Evolutionary conservation across 2,113 vertebrate species (phyloP).

Genomic region (Arenaria interpres): DNA sequence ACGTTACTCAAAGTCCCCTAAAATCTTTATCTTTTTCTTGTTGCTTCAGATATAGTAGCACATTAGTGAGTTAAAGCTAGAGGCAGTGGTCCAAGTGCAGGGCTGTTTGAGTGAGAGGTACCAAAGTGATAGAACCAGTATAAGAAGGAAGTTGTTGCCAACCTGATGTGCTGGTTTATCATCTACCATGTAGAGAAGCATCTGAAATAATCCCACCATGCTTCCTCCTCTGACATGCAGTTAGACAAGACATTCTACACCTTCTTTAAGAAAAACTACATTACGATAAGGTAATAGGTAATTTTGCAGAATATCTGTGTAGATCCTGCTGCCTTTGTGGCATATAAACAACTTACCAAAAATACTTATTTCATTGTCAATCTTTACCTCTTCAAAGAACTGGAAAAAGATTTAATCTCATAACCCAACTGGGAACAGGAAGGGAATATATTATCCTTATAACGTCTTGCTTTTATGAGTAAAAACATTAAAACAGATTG

Average conservation of each 20-base stretch:
- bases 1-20: neutral
- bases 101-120: neutral
- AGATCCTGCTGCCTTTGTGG: neutral
- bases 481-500: neutral
- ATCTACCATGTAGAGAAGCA: neutral
- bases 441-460: neutral
- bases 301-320: neutral
- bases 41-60: neutral
- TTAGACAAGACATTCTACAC: neutral
- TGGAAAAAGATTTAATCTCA: conserved; percentile 7
- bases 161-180: neutral
- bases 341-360: neutral
- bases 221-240: neutral
- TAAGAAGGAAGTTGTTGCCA: neutral
- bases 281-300: neutral
- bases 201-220: neutral
- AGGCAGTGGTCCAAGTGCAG: neutral
- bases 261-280: neutral
- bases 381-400: neutral
- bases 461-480: neutral
- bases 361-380: neutral
- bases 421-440: neutral
- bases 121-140: neutral
- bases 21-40: neutral
- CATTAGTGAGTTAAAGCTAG: neutral